Evolutionary conservation across 1,140 invertebrate species (phyloP), one percentile per base, ranked within the genome.

Genomic region (Phymastichus coffea): DNA sequence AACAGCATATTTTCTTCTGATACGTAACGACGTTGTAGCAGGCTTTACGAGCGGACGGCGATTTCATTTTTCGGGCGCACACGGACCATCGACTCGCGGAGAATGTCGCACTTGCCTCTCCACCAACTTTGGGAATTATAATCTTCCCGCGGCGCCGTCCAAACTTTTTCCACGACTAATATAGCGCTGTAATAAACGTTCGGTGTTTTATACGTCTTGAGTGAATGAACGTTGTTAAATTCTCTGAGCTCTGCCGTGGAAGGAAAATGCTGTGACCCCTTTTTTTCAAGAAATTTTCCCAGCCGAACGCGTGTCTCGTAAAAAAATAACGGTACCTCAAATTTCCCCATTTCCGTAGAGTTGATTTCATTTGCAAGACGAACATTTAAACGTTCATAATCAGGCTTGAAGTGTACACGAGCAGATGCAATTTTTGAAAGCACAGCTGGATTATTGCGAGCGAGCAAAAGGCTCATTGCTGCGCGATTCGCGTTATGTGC

Each of bases 121-220:
- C 20, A 4, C 46, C 23, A 49, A 49, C 47, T 49, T 49, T 30
- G 30, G 47, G 22, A 49, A 49, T 49, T 49, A 49, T 49, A 49
- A 49, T 49, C 47, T 49, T 14, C 47, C 22, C 28, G 17, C 20
- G 30, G 20, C n/a, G 30, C n/a, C n/a, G n/a, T n/a, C 17, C 4
- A 23, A 49, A 35, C 33, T 6, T 49, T 49, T 49, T 37, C 47
- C 15, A 37, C 28, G 10, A 19, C 6, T 20, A 49, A 49, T 49
- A 37, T 22, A 49, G 33, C 30, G 30, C 4, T 22, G 47, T 49
- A 49, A 35, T 49, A 49, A 49, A 48, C 17, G 47, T 49, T 35
- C 4, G 28, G 10, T 37, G n/a, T 49, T 49, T 49, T 35, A 49
- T 49, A 35, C 30, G 33, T 37, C n/a, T 30, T 22, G 15, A 20